Base-by-base conservation (phyloP, 2,888 invertebrate species). In the Seladonia tumulorum region DNA sequence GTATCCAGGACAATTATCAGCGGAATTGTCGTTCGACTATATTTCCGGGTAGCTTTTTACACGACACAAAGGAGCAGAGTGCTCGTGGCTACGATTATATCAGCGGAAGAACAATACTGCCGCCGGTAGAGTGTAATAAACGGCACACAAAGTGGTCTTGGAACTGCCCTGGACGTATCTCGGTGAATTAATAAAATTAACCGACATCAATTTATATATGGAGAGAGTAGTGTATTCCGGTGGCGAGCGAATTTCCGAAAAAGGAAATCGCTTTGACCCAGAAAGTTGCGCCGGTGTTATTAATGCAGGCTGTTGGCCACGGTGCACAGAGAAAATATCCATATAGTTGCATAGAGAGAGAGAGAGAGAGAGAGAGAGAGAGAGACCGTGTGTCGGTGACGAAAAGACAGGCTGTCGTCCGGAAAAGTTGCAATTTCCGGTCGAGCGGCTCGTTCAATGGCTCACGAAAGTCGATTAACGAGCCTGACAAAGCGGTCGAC, bases 361-460 rank as follows among this genome's bases (percentile, higher is more conserved):
- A 53, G 45, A 45, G 14, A 12, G 3, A 45, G 12, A 12, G 45
- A 45, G 2, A 45, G 12, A 45, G 12, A 45, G 12, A 45, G 45
- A 45, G 53, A 8, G 49, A 16, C 83, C 63, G n/a, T 77, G n/a
- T 81, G 71, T 45, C 74, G 89, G 29, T n/a, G 76, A 35, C 87
- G 89, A 89, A 63, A 89, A 92, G 89, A 89, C 80, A 84, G 42
- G 74, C 88, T 71, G 29, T 68, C 75, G 85, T 60, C 87, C 87
- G 91, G 90, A 92, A 92, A 90, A 87, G 88, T 90, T 88, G 85
- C 91, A 88, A 92, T 91, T 93, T 92, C 92, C 92, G 90, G 81
- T 76, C 79, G 90, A 85, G 88, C 88, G 87, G 78, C 79, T 47
- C 82, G 87, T 78, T 85, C 92, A 88, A 83, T 91, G 90, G 86